Base-by-base conservation (phyloP, 2,113 vertebrate genomes). In the Sinocyclocheilus rhinocerous region DNA sequence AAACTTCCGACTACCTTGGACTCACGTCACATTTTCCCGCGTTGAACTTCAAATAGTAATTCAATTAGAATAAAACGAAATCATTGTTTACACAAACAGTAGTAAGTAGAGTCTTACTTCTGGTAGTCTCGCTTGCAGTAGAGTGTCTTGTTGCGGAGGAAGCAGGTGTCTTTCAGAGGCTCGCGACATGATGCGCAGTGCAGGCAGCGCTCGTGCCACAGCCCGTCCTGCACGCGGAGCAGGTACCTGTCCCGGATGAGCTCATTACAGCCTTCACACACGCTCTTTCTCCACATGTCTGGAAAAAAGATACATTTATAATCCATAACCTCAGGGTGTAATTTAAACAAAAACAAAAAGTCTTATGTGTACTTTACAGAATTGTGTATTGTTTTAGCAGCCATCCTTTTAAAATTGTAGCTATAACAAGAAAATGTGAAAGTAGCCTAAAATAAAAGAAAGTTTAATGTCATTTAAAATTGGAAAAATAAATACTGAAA, bases 181-280 rank as follows among this genome's bases (percentile, higher is more conserved):
- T 98, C 96, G 76, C 96, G 96, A 93, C 98, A 99, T 86, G 95
- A 94, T 0, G 94, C 88, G 90, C 98, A 99, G 87, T 95, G 95
- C 88, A 97, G 96, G n/a, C 98, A 99, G 85, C 92, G 94, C 89
- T 99, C 98, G 0, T 99, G 98, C 98, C 98, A 99, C 88, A 98
- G 94, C 90, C 96, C 95, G 90, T 96, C 96, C 77, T 96, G 97
- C 80, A 99, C 96, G 87, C 97, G 92, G 91, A 99, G 97, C 91
- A 99, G 95, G 91, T 97, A 98, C 75, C 96, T 93, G 92, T 99
- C 98, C 76, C 90, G 93, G 93, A 99, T 99, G 87, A 95, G 92
- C 69, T 95, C 91, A 85, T 96, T 96, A 90, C 98, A 99, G 87
- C 97, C 98, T 81, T 96, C 95, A 83, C 98, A 99, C 90, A 97